Base-by-base conservation (phyloP, 1,140 invertebrate genomes). In the Goniozus legneri region DNA sequence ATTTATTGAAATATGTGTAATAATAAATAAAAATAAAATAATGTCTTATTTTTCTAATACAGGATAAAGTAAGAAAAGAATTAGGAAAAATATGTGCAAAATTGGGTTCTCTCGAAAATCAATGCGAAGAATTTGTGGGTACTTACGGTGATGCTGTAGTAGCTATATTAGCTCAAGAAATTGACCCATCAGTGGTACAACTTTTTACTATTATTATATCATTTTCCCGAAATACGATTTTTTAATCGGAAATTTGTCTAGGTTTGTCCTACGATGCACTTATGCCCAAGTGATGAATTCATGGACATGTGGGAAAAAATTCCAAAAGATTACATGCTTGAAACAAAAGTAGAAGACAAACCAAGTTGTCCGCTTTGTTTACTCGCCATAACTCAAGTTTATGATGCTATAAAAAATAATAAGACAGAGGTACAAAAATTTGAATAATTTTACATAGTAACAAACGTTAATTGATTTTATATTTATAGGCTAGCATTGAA, bases 301-400 rank as follows among this genome's bases (percentile, higher is more conserved):
- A 61, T 71, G 18, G 73, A 81, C 43, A 57, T 78, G 20, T 60
- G 57, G 52, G 31, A 64, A 14, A 48, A 54, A 47, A 42, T 69
- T 44, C 64, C 69, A 4, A 69, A 74, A 19, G 77, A 78, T 19
- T 75, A 82, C 16, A 75, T 77, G 13, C 71, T 82, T 54, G 69
- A 79, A 24, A 76, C 67, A 10, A 71, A 77, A 49, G 68, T 77
- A 16, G 66, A 77, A 53, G 77, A 79, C 19, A 83, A 82, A 43
- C 79, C 80, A 14, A 81, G 75, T 22, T 92, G 89, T 62, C 85
- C 89, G n/a, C 69, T 92, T 2, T 94, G 91, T 67, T 73, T 92
- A 15, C 84, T 91, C 59, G 89, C 88, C 13, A 80, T 93, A 8
- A 79, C 83, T 52, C 80, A 87, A 65, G 60, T 88, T 34, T 80